Evolutionary conservation across 2,888 invertebrate genomes (phyloP), one percentile per base, ranked within the genome.

Genomic region (Leptogaster cylindrica): DNA sequence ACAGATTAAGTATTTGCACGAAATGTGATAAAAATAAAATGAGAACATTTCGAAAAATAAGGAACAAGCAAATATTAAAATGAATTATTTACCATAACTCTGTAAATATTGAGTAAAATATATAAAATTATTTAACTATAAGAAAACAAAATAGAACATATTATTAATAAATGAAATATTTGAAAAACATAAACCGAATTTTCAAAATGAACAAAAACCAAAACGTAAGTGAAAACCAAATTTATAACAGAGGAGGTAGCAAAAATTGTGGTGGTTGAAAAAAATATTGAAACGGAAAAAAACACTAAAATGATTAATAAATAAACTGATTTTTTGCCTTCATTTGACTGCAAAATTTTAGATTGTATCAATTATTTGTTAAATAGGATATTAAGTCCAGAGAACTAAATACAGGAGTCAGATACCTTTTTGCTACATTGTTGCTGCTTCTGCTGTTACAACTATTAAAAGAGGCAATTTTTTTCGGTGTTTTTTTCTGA

Each of bases 341-440:
- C 41, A 14, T 55, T 55, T 39, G 55, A 39, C 36, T 55, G 44
- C 44, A 61, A 61, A n/a, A 18, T 44, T 61, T 41, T 61, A 61
- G 41, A 61, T 27, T 61, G 44, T 61, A 44, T 44, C 20, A 44
- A 44, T 44, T 44, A 61, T 39, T 36, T 27, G 61, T n/a, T 44
- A 58, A 44, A 10, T 14, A 61, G 27, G 18, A 58, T 31, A 1
- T 12, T 28, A 61, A 44, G 44, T 28, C 28, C 44, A 18, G 23
- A 55, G 10, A 61, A 44, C 66, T 72, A 77, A 78, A 77, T 79
- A 79, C 80, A 79, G 78, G 79, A 79, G 79, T 79, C 79, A 79
- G 79, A 80, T 79, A 80, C 79, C 79, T 79, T 48, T 36, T 36
- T 50, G 50, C 50, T 50, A 50, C 36, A 50, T 65, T 50, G 65